phyloP scores from a whole-genome alignment of 2,113 vertebrate genomes.

The Rhinolophus sinicus region DNA sequence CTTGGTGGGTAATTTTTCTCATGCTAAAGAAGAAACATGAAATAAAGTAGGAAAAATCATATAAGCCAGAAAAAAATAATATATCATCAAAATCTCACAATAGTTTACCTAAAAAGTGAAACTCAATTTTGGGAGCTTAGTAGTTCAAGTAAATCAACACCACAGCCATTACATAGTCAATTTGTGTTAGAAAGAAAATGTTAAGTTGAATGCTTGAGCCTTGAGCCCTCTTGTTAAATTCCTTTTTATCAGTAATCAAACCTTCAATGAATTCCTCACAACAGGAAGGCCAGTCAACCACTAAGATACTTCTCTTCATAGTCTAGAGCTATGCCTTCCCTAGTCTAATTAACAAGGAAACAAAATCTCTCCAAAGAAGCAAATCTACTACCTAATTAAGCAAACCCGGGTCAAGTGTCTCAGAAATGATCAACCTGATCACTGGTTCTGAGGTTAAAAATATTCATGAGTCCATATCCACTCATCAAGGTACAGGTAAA shows the following conservation, averaged over 20 bases:
- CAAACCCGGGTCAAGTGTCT: conserved; percentile 55
- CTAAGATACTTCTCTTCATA: conserved; percentile 52
- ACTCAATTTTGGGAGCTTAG: background rate
- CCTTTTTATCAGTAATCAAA: conserved; percentile 68
- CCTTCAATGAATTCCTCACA: conserved; percentile 63
- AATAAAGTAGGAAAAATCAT: conserved; percentile 29
- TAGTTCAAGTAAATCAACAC: background rate
- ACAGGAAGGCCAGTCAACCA: conserved; percentile 63
- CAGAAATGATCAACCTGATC: conserved; percentile 42
- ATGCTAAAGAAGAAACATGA: conserved; percentile 43
- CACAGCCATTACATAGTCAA: background rate
- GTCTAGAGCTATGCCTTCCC: conserved; percentile 18
- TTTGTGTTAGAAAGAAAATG: conserved; percentile 24
- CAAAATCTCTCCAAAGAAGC: conserved; percentile 67
- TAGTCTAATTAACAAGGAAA: conserved; percentile 51
- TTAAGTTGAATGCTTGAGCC: background rate
- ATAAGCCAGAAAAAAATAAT: conserved; percentile 46
- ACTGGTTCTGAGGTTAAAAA: conserved; percentile 53
- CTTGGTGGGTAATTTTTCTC: conserved; percentile 33
- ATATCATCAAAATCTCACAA: conserved; percentile 57
- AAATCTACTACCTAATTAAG: conserved; percentile 51
- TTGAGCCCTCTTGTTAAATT: conserved; percentile 39
- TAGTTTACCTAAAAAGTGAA: conserved; percentile 6
- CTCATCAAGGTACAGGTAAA: background rate
- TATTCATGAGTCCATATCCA: conserved; percentile 30